Conservation (phyloP, 1,140 invertebrate genomes). For the Drosophila burlai region DNA sequence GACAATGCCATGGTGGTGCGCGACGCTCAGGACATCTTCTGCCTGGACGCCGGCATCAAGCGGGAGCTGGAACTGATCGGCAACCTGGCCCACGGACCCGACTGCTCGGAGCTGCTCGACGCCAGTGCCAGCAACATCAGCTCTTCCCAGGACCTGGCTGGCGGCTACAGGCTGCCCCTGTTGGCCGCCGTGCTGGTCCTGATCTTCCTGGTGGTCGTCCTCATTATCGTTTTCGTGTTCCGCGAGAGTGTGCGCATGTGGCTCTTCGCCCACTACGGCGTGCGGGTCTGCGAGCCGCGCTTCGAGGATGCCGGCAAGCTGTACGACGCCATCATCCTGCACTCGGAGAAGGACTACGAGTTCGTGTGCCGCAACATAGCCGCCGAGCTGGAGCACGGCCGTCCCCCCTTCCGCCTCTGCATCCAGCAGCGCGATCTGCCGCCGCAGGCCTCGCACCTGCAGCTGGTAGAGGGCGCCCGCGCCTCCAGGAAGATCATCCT, state of each 20-base stretch:
- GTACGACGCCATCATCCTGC: slow-evolving; percentile 97
- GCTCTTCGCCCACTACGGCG: slow-evolving; percentile 94
- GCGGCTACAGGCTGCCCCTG: slow-evolving; percentile 91
- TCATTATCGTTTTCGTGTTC: slow-evolving; percentile 93
- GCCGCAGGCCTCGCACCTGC: slow-evolving; percentile 89
- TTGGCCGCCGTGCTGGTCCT: slow-evolving; percentile 91
- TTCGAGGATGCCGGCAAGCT: slow-evolving; percentile 93
- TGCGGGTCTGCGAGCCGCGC: slow-evolving; percentile 88
- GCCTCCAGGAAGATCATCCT: slow-evolving; percentile 92
- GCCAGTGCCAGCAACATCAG: slow-evolving; percentile 91
- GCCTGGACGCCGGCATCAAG: slow-evolving; percentile 91
- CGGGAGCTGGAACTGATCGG: slow-evolving; percentile 89
- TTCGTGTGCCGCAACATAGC: slow-evolving; percentile 94
- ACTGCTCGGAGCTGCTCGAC: slow-evolving; percentile 85
- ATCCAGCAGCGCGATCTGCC: slow-evolving; percentile 94
- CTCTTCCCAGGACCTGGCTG: slow-evolving; percentile 89
- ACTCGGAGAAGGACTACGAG: slow-evolving; percentile 96
- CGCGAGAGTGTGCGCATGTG: slow-evolving; percentile 94
- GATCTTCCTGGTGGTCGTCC: slow-evolving; percentile 90
- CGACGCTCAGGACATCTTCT: slow-evolving; percentile 91
- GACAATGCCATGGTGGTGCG: slow-evolving; percentile 92
- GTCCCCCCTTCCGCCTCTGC: slow-evolving; percentile 91
- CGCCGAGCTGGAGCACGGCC: slow-evolving; percentile 92
- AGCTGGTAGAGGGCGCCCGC: slow-evolving; percentile 94
- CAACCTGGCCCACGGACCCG: slow-evolving; percentile 85